Evolutionary conservation across 2,888 invertebrate species (phyloP), one percentile per base, ranked within the genome.

Genomic region (Torymus aiolomorphi): DNA sequence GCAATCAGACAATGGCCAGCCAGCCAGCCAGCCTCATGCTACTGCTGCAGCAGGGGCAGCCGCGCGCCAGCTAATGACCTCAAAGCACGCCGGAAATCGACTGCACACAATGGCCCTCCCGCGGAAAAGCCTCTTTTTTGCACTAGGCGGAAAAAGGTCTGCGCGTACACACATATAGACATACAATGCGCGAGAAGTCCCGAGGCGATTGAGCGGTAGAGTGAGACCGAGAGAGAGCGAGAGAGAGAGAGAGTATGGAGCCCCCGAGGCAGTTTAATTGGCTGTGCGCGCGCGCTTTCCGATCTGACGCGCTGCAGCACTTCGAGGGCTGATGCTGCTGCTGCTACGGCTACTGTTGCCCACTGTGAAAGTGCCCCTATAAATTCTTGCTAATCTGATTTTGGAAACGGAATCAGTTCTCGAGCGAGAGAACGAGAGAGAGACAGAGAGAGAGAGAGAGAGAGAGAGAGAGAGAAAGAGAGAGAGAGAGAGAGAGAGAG

Each of bases 371-470:
- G 86, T 86, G 86, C 84, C 87, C 85, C 87, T 84, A 87, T 87
- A 87, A 87, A 87, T 87, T 87, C 84, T 82, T 66, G 78, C 83
- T 87, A 87, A 87, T 87, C 87, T 87, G 86, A 87, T 87, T 87
- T 86, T 84, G 82, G 61, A 65, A 75, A 57, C 76, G 76, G 69
- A 73, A 73, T 73, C 76, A n/a, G n/a, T n/a, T n/a, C n/a, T n/a
- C n/a, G n/a, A n/a, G n/a, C n/a, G n/a, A n/a, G n/a, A n/a, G n/a
- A n/a, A n/a, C n/a, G n/a, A n/a, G n/a, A n/a, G n/a, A n/a, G n/a
- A n/a, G n/a, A n/a, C n/a, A n/a, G n/a, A n/a, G n/a, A n/a, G n/a
- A n/a, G n/a, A n/a, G n/a, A n/a, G n/a, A n/a, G n/a, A n/a, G n/a
- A n/a, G n/a, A n/a, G n/a, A n/a, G n/a, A n/a, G n/a, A n/a, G n/a